Base-by-base conservation (phyloP, 2,888 invertebrate species). In the Prenolepis imparis region DNA sequence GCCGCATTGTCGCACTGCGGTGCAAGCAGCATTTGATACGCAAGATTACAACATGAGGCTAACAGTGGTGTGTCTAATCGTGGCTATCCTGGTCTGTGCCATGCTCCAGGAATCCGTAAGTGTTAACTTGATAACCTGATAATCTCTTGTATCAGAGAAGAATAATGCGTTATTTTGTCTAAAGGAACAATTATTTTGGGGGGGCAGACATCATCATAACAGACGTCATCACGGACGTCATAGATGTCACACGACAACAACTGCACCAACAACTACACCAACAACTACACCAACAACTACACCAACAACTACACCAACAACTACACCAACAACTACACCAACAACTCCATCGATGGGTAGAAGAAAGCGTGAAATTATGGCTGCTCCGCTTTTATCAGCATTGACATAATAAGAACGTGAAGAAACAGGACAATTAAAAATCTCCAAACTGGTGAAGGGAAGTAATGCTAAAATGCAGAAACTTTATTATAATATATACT, bases 21-120 rank as follows among this genome's bases (percentile, higher is more conserved):
- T 15, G 8, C 18, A 48, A 48, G 3, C 28, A n/a, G 44, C 48
- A 52, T 39, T 52, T 8, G 5, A 28, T n/a, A 0, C 6, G 15
- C 1, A 55, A 57, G 8, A 59, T 18, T 67, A 15, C 68, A 68
- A 68, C 21, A 78, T 78, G 78, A 68, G 11, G 21, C 0, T 21
- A 36, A 32, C 59, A 21, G 11, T 24, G 12, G 32, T 78, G 21
- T 44, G 21, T 18, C 32, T 78, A 18, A 63, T 63, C 21, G 8
- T 77, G 66, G 0, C n/a, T 11, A 12, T 36, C 52, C 6, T 55
- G 28, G 12, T 72, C 39, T 44, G 57, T 0, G 52, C 11, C 15
- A 52, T 72, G 72, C 2, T 81, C 9, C n/a, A 77, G 9, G 18
- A 9, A 28, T 44, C 67, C 18, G 78, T 78, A 78, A 68, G 44